Base-by-base conservation (phyloP, 2,888 invertebrate genomes). In the Autographa gamma region DNA sequence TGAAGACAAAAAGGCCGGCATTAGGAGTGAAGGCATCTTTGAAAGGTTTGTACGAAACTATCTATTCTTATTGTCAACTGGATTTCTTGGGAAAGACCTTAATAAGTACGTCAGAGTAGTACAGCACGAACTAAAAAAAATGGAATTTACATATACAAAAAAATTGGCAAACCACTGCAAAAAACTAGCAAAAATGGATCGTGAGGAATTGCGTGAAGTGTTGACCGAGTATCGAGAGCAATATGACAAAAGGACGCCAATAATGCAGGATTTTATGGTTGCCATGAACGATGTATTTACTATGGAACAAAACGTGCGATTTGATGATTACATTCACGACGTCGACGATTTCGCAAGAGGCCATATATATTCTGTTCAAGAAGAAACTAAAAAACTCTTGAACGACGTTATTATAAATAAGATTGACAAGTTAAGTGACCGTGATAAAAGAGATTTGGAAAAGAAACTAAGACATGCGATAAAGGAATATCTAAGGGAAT, bases 221-320 rank as follows among this genome's bases (percentile, higher is more conserved):
- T 67, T 92, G 7, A 48, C 43, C n/a, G 34, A 71, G 0, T 91
- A 88, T 52, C 77, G 77, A 59, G 43, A 79, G 2, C 80, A 87
- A 19, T 76, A 89, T 2, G 63, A 87, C 0, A 81, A 82, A 3
- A 74, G 80, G 9, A 56, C 77, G 16, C 85, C 85, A 0, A 59
- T 69, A 7, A 77, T 82, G 66, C 76, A 48, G 2, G 80, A 73
- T 0, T 94, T 94, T 66, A 63, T 94, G 16, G 59, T 86, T n/a
- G 80, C 86, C 4, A 90, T 94, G 80, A 87, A 92, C 63, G 74
- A 83, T 2, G 73, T 87, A 13, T 92, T 91, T 60, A 91, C 88
- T 25, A 60, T 87, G 25, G 75, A 76, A 67, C 86, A 94, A 70
- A 84, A 82, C 11, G 59, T 84, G 16, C 25, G 73, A 0, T 93